A percentile compares a stretch with the other conserved stretches of the same genome.
phyloP scores from a whole-genome alignment of 2,888 invertebrate species.

The Pachycephus smyrnensis region DNA sequence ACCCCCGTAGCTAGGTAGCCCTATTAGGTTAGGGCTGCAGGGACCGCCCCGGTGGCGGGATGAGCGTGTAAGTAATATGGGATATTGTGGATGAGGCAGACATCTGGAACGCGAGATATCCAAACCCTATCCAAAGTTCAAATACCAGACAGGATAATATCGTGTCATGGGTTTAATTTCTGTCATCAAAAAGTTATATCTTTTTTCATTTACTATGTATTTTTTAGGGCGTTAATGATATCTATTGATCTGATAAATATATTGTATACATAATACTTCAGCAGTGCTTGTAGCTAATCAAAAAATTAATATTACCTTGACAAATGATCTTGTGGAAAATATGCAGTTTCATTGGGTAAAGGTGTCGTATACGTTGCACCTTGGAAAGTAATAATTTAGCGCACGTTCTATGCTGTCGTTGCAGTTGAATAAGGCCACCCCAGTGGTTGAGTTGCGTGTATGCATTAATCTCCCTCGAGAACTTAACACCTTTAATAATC shows the following conservation, averaged over 20 bases:
- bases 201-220: background rate
- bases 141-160: background rate
- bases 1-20: conserved; percentile 24
- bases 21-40: conserved; percentile 43
- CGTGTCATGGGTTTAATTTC: background rate
- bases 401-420: background rate
- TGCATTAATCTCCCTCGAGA: conserved; percentile 37
- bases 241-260: background rate
- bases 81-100: background rate
- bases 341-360: background rate
- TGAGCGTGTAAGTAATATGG: conserved; percentile 7
- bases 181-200: background rate
- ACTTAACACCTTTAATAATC: conserved; percentile 34
- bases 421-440: background rate
- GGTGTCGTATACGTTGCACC: background rate
- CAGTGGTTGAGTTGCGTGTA: background rate
- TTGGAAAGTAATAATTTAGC: conserved; percentile 4
- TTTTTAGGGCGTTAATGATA: background rate
- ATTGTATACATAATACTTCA: background rate
- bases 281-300: background rate
- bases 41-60: conserved; percentile 13
- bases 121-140: background rate
- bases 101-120: conserved; percentile 12
- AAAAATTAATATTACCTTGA: background rate
- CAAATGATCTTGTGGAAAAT: background rate